Percentiles rank a stretch among this genome's conserved stretches.
Evolutionary conservation across 2,888 invertebrate species (phyloP).

Genomic region (Lacanobia wlatinum): DNA sequence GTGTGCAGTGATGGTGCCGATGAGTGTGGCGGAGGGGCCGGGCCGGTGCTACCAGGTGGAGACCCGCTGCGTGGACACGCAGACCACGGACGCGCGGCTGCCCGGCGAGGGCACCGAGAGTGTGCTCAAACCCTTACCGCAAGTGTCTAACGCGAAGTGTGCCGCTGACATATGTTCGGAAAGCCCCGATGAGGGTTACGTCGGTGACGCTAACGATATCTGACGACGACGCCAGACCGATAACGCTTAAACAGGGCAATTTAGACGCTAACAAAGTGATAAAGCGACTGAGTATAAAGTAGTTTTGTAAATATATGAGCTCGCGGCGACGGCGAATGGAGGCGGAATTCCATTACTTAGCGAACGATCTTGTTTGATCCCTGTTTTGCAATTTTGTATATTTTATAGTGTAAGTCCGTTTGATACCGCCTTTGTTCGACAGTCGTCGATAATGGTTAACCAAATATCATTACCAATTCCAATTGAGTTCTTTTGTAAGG

Average conservation of each 20-base stretch:
- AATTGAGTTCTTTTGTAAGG: conserved; percentile 56
- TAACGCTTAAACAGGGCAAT: conserved; percentile 85
- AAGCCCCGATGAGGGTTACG: conserved; percentile 97
- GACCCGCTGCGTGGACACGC: conserved; percentile 92
- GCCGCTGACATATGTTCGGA: conserved; percentile 92
- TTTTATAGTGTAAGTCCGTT: conserved; percentile 67
- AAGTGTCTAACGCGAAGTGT: conserved; percentile 88
- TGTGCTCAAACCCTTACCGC: conserved; percentile 84
- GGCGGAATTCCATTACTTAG: conserved; percentile 63
- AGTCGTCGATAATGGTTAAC: conserved; percentile 59
- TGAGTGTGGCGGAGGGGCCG: conserved; percentile 85
- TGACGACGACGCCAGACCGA: conserved; percentile 91
- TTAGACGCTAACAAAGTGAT: conserved; percentile 88
- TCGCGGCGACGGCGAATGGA: conserved; percentile 64
- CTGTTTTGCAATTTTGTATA: conserved; percentile 77
- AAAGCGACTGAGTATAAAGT: conserved; percentile 89
- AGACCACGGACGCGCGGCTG: conserved; percentile 89
- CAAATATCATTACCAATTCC: conserved; percentile 67
- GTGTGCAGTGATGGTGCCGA: conserved; percentile 89
- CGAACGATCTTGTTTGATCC: conserved; percentile 67
- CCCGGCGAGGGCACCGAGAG: conserved; percentile 84
- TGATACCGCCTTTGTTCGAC: conserved; percentile 60
- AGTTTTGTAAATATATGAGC: conserved; percentile 80
- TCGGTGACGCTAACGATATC: conserved; percentile 94
- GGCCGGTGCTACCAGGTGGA: conserved; percentile 89